Evolutionary conservation across 2,888 invertebrate genomes (phyloP), one percentile per base, ranked within the genome.

Genomic region (Dryococelus australis): DNA sequence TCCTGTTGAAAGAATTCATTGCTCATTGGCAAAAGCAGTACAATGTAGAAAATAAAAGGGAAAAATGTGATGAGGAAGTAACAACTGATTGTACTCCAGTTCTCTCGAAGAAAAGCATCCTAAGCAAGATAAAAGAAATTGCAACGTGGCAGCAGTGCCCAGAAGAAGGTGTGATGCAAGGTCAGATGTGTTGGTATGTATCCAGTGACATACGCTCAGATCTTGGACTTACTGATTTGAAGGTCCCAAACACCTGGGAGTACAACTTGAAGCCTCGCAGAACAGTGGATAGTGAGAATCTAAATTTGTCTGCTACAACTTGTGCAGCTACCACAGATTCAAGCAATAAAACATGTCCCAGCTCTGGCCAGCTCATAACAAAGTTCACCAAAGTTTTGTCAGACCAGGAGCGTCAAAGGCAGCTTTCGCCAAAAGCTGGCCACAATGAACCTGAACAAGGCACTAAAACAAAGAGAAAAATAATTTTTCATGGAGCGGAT

Each of bases 141-240:
- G 95, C 95, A 0, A 92, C 92, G 3, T 95, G 95, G 94, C 94
- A 93, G 89, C 92, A 93, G 86, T 94, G 94, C 89, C 92, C 94
- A 0, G 94, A 94, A n/a, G 92, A 93, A 85, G 94, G 93, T 0
- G 92, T 93, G 8, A 92, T 93, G 91, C 93, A 93, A 88, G 94
- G 94, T 86, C 95, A 94, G 87, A 91, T 92, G n/a, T 95, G 95
- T 90, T 96, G 96, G 96, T 94, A 94, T 90, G 95, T 96, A 20
- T 43, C 87, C 28, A 78, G 65, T 80, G 89, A 89, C 65, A 87
- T 85, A 9, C 88, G 88, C 24, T 27, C 28, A 43, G 80, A 65
- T 53, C 83, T 87, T 86, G 88, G 88, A 4, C 51, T 89, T 13
- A 16, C 43, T 28, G 88, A 89, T 51, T 79, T 89, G 6, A 26